A percentile compares a stretch with the other conserved stretches of the same genome.
phyloP scores from a whole-genome alignment of 2,797 vertebrate species.

The Sebastes diploproa region DNA sequence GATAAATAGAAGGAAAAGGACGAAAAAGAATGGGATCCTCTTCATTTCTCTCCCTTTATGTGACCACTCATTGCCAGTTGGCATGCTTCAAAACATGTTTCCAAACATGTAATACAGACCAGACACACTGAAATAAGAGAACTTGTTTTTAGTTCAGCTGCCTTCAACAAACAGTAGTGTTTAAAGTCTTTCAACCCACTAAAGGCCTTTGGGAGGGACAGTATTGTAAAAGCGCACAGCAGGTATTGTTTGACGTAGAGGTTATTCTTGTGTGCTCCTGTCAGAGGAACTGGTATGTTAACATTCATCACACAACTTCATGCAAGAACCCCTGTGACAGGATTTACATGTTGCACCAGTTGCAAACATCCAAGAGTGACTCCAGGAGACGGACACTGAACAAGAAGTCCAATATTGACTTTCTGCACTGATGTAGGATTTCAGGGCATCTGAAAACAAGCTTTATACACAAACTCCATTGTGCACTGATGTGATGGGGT shows the following conservation, averaged over 20 bases:
- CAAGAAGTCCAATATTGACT: neutral
- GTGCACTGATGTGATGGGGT: no score
- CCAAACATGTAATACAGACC: neutral
- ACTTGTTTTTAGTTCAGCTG: neutral
- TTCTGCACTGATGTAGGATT: neutral
- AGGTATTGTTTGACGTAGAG: neutral
- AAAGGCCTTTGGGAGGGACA: neutral
- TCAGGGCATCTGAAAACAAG: neutral
- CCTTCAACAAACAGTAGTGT: neutral
- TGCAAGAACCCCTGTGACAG: neutral
- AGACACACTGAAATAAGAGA: neutral
- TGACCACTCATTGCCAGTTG: no score
- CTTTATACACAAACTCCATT: neutral
- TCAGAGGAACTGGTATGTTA: neutral
- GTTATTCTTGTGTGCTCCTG: neutral
- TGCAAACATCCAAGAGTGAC: neutral
- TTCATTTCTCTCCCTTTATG: no score
- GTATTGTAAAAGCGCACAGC: neutral
- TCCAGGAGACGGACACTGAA: neutral
- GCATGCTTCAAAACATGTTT: no score
- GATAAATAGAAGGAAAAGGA: no score
- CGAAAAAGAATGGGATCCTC: no score
- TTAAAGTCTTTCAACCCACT: neutral
- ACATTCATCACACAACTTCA: neutral
- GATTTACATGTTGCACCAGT: neutral